Evolutionary conservation across 2,113 vertebrate genomes (phyloP), one percentile per base, ranked within the genome.

Genomic region (Rana temporaria): DNA sequence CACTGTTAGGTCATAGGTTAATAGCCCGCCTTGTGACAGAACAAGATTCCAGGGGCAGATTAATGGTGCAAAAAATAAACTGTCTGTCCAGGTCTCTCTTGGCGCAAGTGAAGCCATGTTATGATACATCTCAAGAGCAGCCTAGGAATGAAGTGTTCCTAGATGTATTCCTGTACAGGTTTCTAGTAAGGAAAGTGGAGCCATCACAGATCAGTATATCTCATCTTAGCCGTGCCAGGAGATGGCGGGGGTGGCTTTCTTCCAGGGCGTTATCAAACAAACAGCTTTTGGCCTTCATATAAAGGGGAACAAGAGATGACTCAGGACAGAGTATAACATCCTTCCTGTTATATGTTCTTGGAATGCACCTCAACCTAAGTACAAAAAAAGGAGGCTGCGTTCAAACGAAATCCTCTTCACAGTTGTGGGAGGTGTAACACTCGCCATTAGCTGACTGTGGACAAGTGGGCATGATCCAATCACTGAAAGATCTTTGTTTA

Each of bases 61-160:
- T 18, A n/a, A 84, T 83, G 72, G 72, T 26, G 55, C 70, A 68
- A 57, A 82, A 80, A 76, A 76, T 83, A 76, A 67, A 83, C 69
- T 74, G 65, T 83, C 53, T 60, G 20, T 76, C 24, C 81, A 76
- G 81, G 63, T 76, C 72, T 34, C 48, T 65, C 59, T 52, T 48
- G 42, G 81, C 34, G 64, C 63, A 59, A 71, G 62, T 42, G 56
- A 62, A 67, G 80, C n/a, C 48, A 57, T 82, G 80, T 82, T 74
- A 57, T 75, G 80, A 82, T 81, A 48, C 56, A 48, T 52, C 78
- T 81, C 67, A 68, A 38, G 53, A 48, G 32, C 71, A 66, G 52
- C 59, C 48, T 22, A 63, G 32, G 52, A 75, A 76, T 76, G 71
- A 83, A 76, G 71, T 83, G 81, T 76, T 76, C 26, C 26, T 42